Conservation (phyloP, 2,113 vertebrate species). For the Odontophorus gujanensis region DNA sequence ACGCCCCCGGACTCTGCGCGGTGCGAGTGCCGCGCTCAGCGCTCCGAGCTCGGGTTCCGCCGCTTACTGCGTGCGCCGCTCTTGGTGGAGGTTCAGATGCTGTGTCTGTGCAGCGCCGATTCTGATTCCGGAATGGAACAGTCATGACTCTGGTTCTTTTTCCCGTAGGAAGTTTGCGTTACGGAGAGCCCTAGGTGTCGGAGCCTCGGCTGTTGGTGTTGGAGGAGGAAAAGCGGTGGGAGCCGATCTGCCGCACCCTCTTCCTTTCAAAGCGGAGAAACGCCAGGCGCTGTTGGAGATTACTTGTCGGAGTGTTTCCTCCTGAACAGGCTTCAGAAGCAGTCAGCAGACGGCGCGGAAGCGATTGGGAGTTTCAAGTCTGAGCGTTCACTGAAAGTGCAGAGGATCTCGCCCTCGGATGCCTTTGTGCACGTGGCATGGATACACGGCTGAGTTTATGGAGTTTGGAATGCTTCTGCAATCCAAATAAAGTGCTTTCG, state of each 20-base stretch:
- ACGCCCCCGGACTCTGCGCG: accelerated
- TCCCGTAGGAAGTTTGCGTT: slow-evolving; percentile 44
- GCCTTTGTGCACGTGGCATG: slow-evolving; percentile 50
- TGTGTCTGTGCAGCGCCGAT: too few relatives aligned
- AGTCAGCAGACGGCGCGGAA: slow-evolving; percentile 15
- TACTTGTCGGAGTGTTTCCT: slow-evolving; percentile 11
- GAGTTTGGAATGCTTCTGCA: neutral
- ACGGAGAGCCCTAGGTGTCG: slow-evolving; percentile 30
- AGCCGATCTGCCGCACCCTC: neutral
- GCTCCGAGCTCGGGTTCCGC: accelerated
- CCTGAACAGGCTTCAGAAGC: slow-evolving; percentile 45
- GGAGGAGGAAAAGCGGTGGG: neutral
- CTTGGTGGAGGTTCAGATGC: neutral
- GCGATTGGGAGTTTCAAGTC: neutral
- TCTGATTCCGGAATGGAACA: neutral
- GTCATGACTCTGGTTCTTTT: neutral
- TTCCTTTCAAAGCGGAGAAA: neutral
- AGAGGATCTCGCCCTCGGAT: neutral
- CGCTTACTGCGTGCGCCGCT: accelerated
- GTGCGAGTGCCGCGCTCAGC: accelerated
- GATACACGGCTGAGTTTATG: slow-evolving; percentile 47
- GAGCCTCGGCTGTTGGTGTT: neutral
- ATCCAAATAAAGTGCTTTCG: slow-evolving; percentile 1
- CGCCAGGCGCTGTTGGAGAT: slow-evolving; percentile 18
- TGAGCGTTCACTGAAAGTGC: neutral